Percentiles rank a stretch among this genome's conserved stretches.
These are phyloP conservation scores for Seriola dumerili DNA, from an alignment of 2,113 vertebrate species.

Conservation along the genomic window DNA sequence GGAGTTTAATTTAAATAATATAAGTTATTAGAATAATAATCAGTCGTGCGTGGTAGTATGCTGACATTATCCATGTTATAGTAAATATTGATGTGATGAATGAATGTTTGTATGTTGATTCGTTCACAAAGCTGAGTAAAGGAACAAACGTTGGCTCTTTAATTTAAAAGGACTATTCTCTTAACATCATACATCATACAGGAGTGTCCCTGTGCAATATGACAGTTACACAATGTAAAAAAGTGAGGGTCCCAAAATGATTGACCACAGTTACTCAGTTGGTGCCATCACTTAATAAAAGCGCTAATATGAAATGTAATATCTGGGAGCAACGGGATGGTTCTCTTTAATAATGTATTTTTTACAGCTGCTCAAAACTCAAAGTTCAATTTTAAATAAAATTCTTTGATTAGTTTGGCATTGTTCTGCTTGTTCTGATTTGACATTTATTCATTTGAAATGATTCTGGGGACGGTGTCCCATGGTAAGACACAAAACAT, in stretches of 20 bases:
- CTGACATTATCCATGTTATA: no score
- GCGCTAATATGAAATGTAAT: no score
- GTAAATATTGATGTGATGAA: no score
- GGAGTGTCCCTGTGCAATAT: neutral
- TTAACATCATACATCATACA: no score
- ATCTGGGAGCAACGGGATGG: neutral
- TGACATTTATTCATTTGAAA: neutral
- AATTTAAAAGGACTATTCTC: neutral
- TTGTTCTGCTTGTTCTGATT: slow-evolving; percentile 10
- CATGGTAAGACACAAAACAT: neutral
- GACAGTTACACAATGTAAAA: neutral
- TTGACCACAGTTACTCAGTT: neutral
- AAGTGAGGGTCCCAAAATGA: neutral
- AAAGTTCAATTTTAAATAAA: slow-evolving; percentile 18
- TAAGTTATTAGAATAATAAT: neutral
- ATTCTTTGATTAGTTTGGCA: slow-evolving; percentile 5
- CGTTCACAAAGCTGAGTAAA: neutral
- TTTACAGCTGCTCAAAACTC: neutral
- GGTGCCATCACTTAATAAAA: neutral
- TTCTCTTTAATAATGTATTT: slow-evolving; percentile 10
- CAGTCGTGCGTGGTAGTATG: neutral
- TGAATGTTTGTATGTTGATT: neutral
- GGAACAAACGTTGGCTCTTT: neutral
- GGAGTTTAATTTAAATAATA: neutral
- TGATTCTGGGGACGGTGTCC: neutral